Percentiles rank a stretch among this genome's conserved stretches.
Evolutionary conservation across 2,888 invertebrate genomes (phyloP).

Genomic region (Nysson spinosus): DNA sequence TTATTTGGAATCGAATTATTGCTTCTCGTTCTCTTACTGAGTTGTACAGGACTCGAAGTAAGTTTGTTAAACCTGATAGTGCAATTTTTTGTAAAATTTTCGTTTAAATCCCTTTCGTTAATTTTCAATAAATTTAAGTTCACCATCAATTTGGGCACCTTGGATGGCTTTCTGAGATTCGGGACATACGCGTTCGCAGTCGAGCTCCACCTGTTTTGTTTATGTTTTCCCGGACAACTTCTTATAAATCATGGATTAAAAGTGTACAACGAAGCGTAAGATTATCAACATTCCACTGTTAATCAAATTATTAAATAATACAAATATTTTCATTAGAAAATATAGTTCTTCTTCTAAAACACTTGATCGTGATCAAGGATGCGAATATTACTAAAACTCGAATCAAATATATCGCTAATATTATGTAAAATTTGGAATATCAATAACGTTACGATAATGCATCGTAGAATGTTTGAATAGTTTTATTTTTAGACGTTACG

Average conservation of each 20-base stretch:
- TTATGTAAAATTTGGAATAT: too few relatives aligned
- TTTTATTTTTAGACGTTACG: too few relatives aligned
- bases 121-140: too few relatives aligned
- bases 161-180: not conserved
- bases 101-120: too few relatives aligned
- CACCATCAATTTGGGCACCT: not conserved
- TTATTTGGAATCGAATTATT: too few relatives aligned
- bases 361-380: too few relatives aligned
- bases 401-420: too few relatives aligned
- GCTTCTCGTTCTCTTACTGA: too few relatives aligned
- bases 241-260: not conserved
- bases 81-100: not conserved
- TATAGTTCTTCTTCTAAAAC: not conserved
- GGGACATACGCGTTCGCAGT: not conserved
- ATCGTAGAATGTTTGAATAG: too few relatives aligned
- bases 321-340: not conserved
- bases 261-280: not conserved
- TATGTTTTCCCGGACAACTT: conserved; percentile 1
- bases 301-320: not conserved
- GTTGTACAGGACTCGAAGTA: too few relatives aligned
- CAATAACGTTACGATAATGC: too few relatives aligned
- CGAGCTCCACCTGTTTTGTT: not conserved
- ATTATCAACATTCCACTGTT: not conserved
- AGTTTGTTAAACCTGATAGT: not conserved
- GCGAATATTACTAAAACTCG: too few relatives aligned